A percentile compares a stretch with the other conserved stretches of the same genome.
phyloP scores from a whole-genome alignment of 2,113 vertebrate genomes.

The Rhombomys opimus region DNA sequence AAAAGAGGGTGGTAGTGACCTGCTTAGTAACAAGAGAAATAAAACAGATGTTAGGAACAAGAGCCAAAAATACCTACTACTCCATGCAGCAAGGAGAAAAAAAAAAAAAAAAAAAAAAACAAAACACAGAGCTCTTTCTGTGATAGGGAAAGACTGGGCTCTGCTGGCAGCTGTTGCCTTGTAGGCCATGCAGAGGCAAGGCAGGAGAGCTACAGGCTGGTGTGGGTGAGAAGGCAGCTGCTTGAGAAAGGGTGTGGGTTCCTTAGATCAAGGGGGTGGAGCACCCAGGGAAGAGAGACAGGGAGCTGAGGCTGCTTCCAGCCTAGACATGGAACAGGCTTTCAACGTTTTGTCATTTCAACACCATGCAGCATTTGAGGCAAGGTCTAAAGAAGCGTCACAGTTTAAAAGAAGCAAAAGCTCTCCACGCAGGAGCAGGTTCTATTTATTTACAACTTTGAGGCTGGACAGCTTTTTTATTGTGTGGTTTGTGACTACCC shows the following conservation, averaged over 20 bases:
- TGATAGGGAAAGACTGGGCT: constrained; percentile 58
- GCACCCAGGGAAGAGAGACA: constrained; percentile 36
- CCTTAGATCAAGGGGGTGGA: not conserved
- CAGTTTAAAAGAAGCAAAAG: constrained; percentile 43
- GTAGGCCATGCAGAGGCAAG: not conserved
- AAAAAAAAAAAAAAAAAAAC: too few species aligned
- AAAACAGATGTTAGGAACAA: constrained; percentile 80
- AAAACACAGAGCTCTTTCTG: constrained; percentile 49
- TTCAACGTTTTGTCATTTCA: constrained; percentile 30
- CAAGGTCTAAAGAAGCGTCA: constrained; percentile 22
- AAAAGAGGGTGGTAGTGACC: constrained; percentile 69
- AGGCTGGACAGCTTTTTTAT: constrained; percentile 61
- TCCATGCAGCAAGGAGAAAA: constrained; percentile 67
- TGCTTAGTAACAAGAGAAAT: constrained; percentile 81
- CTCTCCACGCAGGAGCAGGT: constrained; percentile 53
- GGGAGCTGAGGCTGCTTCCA: constrained; percentile 45
- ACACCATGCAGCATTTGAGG: constrained; percentile 9
- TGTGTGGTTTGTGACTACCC: constrained; percentile 55
- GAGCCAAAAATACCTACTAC: constrained; percentile 79
- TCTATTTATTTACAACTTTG: constrained; percentile 80
- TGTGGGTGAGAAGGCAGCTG: constrained; percentile 38
- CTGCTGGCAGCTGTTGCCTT: constrained; percentile 35
- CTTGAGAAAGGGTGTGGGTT: not conserved
- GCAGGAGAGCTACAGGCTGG: not conserved
- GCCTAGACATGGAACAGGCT: constrained; percentile 45